phyloP scores from a whole-genome alignment of 2,797 vertebrate species.

The Peromyscus attwateri region DNA sequence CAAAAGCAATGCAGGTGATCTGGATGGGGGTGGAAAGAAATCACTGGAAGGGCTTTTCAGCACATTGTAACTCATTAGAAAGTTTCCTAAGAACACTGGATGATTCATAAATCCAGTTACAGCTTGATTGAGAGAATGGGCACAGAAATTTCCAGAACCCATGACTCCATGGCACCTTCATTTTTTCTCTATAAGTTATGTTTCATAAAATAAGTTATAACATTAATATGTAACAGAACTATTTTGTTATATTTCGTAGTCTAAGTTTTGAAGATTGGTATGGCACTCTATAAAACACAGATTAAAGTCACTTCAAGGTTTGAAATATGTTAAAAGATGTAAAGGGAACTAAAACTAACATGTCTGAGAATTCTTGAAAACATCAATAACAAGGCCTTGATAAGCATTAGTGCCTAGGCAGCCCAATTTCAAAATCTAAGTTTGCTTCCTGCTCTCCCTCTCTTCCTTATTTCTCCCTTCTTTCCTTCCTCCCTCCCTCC shows the following conservation, averaged over 20 bases:
- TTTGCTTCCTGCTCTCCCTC: neutral
- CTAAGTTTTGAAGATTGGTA: neutral
- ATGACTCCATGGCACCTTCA: accelerated
- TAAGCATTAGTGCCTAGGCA: neutral
- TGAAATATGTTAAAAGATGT: neutral
- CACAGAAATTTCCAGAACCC: neutral
- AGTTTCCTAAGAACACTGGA: neutral
- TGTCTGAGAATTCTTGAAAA: neutral
- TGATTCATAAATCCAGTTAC: neutral
- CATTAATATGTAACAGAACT: neutral
- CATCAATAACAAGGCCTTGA: neutral
- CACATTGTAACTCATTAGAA: neutral
- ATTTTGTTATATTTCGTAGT: neutral
- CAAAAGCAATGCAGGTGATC: neutral
- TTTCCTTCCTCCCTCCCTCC: no score
- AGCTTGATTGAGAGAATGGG: neutral
- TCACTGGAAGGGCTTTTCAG: neutral
- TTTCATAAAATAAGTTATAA: neutral
- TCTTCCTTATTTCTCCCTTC: no score
- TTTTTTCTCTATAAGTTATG: neutral
- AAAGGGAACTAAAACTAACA: neutral
- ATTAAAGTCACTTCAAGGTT: neutral
- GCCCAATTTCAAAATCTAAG: neutral
- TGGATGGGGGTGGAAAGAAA: conserved; percentile 13
- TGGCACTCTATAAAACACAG: neutral